Conservation (phyloP, 2,113 vertebrate genomes). For the Limanda limanda region DNA sequence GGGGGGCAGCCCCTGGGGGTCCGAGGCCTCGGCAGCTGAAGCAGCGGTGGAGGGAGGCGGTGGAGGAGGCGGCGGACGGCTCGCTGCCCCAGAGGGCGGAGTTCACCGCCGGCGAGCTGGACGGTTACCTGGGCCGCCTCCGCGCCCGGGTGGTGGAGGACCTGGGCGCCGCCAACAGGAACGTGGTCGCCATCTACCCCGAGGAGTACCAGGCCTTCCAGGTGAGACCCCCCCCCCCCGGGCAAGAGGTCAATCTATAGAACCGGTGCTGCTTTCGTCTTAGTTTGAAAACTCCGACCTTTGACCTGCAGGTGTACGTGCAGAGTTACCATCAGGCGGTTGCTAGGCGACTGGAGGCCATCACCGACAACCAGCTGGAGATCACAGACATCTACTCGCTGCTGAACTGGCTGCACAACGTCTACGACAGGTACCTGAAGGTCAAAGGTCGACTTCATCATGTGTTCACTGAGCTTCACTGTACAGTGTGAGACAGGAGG, state of each 20-base stretch:
- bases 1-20: conserved; percentile 15
- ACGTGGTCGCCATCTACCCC: conserved; percentile 87
- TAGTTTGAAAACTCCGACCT: conserved; percentile 9
- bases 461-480: too few relatives aligned
- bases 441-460: too few relatives aligned
- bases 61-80: conserved; percentile 77
- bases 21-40: conserved; percentile 81
- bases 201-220: conserved; percentile 84
- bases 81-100: conserved; percentile 79
- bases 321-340: conserved; percentile 89
- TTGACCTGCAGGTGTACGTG: conserved; percentile 82
- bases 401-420: conserved; percentile 91
- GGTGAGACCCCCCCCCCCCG: too few relatives aligned
- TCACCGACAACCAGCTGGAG: conserved; percentile 79
- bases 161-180: conserved; percentile 83
- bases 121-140: conserved; percentile 80
- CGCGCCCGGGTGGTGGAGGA: conserved; percentile 83
- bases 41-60: conserved; percentile 85
- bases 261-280: neutral
- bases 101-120: conserved; percentile 70
- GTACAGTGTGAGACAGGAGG: too few relatives aligned
- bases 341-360: conserved; percentile 76
- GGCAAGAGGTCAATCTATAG: too few relatives aligned
- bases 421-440: conserved; percentile 90
- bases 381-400: conserved; percentile 88